Conservation (phyloP, 1,140 invertebrate genomes). For the Periplaneta americana region DNA sequence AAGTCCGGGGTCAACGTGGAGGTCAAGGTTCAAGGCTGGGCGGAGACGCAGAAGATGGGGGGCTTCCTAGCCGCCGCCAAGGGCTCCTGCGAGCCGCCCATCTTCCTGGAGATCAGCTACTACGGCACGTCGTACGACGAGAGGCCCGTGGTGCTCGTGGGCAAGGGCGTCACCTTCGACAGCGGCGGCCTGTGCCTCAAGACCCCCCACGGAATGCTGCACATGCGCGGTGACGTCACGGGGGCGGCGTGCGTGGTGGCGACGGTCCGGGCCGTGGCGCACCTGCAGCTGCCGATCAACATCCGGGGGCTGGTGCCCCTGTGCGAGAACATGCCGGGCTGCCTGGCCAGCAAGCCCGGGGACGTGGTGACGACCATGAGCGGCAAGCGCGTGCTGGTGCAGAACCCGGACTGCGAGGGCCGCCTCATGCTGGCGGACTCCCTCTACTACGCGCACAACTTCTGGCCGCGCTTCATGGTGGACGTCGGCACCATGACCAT, state of each 20-base stretch:
- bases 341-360: constrained; percentile 77
- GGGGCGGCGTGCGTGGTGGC: constrained; percentile 77
- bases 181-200: constrained; percentile 86
- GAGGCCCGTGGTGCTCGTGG: constrained; percentile 24
- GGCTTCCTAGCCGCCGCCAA: constrained; percentile 53
- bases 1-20: constrained; percentile 43
- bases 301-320: constrained; percentile 65
- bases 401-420: constrained; percentile 90
- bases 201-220: constrained; percentile 63
- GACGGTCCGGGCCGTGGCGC: constrained; percentile 61
- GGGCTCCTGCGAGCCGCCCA: constrained; percentile 55
- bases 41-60: constrained; percentile 52
- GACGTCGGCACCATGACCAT: constrained; percentile 78
- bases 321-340: constrained; percentile 83
- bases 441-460: constrained; percentile 69
- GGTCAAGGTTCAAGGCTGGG: constrained; percentile 50
- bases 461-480: constrained; percentile 59
- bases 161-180: constrained; percentile 89
- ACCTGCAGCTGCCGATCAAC: constrained; percentile 67
- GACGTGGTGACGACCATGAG: constrained; percentile 79
- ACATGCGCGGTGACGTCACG: constrained; percentile 87
- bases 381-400: constrained; percentile 79
- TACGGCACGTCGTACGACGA: constrained; percentile 36
- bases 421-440: constrained; percentile 85
- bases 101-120: constrained; percentile 53